phyloP scores from a whole-genome alignment of 1,140 invertebrate species.

The Apis florea region DNA sequence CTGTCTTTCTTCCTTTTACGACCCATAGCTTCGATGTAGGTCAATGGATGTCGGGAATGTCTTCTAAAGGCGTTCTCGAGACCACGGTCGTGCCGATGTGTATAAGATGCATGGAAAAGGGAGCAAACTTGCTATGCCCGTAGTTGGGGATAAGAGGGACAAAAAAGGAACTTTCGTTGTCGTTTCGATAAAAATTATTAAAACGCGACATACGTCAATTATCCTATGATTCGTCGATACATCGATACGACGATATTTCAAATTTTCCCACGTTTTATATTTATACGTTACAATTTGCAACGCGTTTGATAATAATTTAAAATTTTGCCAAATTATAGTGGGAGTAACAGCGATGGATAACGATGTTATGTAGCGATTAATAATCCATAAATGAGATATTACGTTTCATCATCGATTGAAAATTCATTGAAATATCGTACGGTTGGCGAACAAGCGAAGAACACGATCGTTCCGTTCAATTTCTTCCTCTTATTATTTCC shows the following conservation, averaged over 20 bases:
- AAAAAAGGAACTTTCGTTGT: constrained; percentile 39
- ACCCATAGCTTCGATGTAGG: constrained; percentile 52
- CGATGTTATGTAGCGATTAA: not conserved
- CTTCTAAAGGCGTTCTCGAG: constrained; percentile 57
- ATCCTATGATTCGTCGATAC: not conserved
- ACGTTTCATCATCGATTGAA: not conserved
- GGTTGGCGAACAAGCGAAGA: constrained; percentile 32
- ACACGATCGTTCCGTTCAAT: constrained; percentile 41
- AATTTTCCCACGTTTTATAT: no score
- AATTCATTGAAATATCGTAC: constrained; percentile 7
- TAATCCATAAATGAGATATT: not conserved
- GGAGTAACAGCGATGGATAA: no score
- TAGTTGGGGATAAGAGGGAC: constrained; percentile 32
- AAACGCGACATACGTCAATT: not conserved
- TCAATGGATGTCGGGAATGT: constrained; percentile 60
- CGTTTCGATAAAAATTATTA: constrained; percentile 26
- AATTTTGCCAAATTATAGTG: no score
- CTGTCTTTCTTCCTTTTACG: constrained; percentile 36
- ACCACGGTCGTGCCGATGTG: constrained; percentile 1
- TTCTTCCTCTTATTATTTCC: constrained; percentile 46
- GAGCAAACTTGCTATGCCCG: constrained; percentile 6
- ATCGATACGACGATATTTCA: no score
- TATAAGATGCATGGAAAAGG: constrained; percentile 43
- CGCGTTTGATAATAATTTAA: no score
- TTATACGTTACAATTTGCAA: no score